phyloP scores from a whole-genome alignment of 2,113 vertebrate genomes.

The Tyto alba region DNA sequence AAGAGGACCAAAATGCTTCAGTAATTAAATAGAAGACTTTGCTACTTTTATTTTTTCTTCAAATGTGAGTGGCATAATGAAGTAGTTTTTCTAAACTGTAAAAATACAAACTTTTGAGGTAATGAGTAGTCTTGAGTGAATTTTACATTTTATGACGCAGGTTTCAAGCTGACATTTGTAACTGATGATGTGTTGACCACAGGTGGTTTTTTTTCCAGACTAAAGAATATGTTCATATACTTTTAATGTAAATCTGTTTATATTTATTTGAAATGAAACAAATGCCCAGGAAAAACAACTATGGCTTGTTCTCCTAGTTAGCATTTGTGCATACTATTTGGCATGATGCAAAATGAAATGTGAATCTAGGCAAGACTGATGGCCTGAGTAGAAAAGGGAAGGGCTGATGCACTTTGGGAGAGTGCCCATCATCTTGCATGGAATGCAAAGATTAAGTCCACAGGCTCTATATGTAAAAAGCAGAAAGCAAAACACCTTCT shows the following conservation, averaged over 20 bases:
- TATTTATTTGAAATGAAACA: constrained; percentile 78
- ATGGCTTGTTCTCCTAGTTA: constrained; percentile 46
- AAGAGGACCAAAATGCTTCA: constrained; percentile 76
- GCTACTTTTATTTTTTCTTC: constrained; percentile 63
- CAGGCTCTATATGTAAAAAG: not conserved
- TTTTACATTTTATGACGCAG: constrained; percentile 68
- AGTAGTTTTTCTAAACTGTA: constrained; percentile 67
- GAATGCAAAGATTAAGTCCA: not conserved
- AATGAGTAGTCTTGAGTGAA: constrained; percentile 53
- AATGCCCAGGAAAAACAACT: constrained; percentile 53
- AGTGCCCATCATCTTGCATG: not conserved
- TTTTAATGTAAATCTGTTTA: constrained; percentile 72
- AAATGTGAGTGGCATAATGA: constrained; percentile 61
- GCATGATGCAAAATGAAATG: not conserved
- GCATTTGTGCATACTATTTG: not conserved
- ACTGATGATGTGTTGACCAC: constrained; percentile 64
- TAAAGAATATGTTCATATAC: constrained; percentile 63
- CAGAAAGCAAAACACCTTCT: not conserved
- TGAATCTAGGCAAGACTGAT: constrained; percentile 15
- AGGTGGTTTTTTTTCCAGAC: constrained; percentile 41
- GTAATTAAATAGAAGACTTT: constrained; percentile 64
- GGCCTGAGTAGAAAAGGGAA: not conserved
- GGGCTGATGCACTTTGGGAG: not conserved
- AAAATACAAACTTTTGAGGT: constrained; percentile 57
- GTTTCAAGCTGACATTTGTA: constrained; percentile 74